These are phyloP conservation scores for Cyprinodon tularosa DNA, from an alignment of 2,113 vertebrate genomes.

Conservation along the genomic window DNA sequence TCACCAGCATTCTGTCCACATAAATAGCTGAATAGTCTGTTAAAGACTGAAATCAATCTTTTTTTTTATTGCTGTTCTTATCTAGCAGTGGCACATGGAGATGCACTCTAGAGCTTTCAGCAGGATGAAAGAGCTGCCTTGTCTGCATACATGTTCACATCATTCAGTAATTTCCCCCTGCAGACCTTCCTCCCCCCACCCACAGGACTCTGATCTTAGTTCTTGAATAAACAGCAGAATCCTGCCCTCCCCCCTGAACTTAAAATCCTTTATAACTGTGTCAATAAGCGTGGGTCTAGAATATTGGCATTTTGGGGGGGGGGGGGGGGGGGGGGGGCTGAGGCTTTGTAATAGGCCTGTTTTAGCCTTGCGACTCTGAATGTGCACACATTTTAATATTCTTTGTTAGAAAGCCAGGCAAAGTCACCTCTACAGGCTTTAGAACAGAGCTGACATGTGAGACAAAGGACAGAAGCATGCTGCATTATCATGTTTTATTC, in stretches of 20 bases:
- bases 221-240: conserved; percentile 66
- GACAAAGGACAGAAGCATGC: background rate
- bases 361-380: conserved; percentile 45
- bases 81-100: conserved; percentile 11
- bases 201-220: conserved; percentile 54
- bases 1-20: background rate
- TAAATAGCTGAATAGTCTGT: background rate
- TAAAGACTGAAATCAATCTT: background rate
- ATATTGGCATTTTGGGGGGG: conserved; percentile 43
- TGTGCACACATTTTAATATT: conserved; percentile 61
- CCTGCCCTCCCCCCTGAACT: conserved; percentile 32
- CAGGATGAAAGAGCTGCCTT: conserved; percentile 38
- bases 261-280: conserved; percentile 64
- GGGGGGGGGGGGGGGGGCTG: conserved; percentile 35
- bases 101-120: conserved; percentile 14
- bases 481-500: background rate
- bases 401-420: conserved; percentile 51
- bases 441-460: conserved; percentile 13
- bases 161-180: conserved; percentile 35
- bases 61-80: conserved; percentile 21
- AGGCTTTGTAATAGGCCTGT: conserved; percentile 30
- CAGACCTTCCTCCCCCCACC: conserved; percentile 17
- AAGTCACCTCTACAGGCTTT: conserved; percentile 52
- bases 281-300: conserved; percentile 57
- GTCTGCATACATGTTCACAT: conserved; percentile 29